phyloP scores from a whole-genome alignment of 2,797 vertebrate species.

The Karalla daura region DNA sequence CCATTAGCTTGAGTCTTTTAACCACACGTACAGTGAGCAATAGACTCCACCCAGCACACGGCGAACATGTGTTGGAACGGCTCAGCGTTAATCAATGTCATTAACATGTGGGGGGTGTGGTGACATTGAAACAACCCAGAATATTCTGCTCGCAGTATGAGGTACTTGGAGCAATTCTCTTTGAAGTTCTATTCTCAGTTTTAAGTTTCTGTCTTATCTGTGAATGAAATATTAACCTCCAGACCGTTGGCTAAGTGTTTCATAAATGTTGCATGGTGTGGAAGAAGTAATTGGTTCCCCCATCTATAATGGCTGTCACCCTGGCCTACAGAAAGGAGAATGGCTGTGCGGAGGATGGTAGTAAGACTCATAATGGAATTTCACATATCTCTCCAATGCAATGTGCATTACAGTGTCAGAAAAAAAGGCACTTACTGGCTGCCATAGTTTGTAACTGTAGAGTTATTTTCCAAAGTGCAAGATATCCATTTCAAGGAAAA shows the following conservation, averaged over 20 bases:
- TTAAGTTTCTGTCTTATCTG: conserved; percentile 74
- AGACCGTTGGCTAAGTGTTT: conserved; percentile 83
- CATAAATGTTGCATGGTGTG: conserved; percentile 86
- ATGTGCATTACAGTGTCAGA: conserved; percentile 24
- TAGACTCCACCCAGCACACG: conserved; percentile 35
- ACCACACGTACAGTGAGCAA: conserved; percentile 51
- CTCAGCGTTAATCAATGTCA: conserved; percentile 61
- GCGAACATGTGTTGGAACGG: conserved; percentile 36
- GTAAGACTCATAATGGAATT: conserved; percentile 54
- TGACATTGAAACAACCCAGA: conserved; percentile 56
- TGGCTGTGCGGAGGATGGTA: conserved; percentile 39
- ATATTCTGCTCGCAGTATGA: conserved; percentile 33
- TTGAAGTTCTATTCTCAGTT: conserved; percentile 70
- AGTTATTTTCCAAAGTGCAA: conserved; percentile 41
- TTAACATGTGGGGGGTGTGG: conserved; percentile 21
- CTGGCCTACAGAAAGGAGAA: conserved; percentile 51
- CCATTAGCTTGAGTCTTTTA: conserved; percentile 45
- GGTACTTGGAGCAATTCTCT: conserved; percentile 61
- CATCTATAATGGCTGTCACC: conserved; percentile 82
- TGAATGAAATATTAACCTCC: conserved; percentile 84
- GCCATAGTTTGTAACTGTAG: conserved; percentile 41
- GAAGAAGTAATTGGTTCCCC: conserved; percentile 84
- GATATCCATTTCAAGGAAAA: conserved; percentile 30
- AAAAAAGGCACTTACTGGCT: conserved; percentile 52
- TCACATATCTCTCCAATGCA: conserved; percentile 35